Percentiles rank a stretch among this genome's conserved stretches.
These are phyloP conservation scores for Linnaemya tessellans DNA, from an alignment of 2,888 invertebrate genomes.

Conservation along the genomic window DNA sequence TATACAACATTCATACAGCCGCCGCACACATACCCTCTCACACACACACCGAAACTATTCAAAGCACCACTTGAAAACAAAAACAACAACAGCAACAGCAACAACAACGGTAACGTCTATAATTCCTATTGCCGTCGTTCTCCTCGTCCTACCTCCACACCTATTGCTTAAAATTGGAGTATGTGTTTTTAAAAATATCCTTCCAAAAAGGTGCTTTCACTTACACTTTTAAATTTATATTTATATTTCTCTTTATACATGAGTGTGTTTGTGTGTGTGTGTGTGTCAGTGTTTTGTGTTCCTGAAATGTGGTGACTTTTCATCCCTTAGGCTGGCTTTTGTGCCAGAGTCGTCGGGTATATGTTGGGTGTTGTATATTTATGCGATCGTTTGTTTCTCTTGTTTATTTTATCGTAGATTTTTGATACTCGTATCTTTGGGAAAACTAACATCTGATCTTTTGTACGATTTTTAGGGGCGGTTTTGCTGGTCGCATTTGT, in stretches of 20 bases:
- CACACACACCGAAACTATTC: conserved; percentile 32
- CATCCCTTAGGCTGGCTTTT: conserved; percentile 80
- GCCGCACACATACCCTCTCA: conserved; percentile 19
- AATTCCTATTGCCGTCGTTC: conserved; percentile 62
- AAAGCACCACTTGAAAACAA: conserved; percentile 60
- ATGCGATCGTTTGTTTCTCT: conserved; percentile 60
- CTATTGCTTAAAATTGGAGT: conserved; percentile 24
- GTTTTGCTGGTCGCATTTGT: conserved; percentile 29
- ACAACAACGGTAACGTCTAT: background rate
- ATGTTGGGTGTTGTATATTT: conserved; percentile 71
- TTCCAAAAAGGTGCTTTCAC: conserved; percentile 67
- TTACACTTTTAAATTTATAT: conserved; percentile 50
- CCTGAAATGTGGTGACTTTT: conserved; percentile 77
- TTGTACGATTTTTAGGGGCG: conserved; percentile 57
- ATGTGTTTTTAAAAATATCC: conserved; percentile 38
- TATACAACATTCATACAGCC: conserved; percentile 19
- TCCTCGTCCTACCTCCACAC: conserved; percentile 37
- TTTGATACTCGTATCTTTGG: conserved; percentile 75
- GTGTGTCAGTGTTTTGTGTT: conserved; percentile 60
- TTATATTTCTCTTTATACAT: background rate
- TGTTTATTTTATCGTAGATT: conserved; percentile 24
- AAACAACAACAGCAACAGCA: conserved; percentile 23
- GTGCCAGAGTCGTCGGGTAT: conserved; percentile 35
- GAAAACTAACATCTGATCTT: conserved; percentile 83
- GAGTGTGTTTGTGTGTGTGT: background rate